Percentiles rank a stretch among this genome's conserved stretches.
Evolutionary conservation across 1,140 invertebrate species (phyloP).

Genomic region (Diploscapter pachys): DNA sequence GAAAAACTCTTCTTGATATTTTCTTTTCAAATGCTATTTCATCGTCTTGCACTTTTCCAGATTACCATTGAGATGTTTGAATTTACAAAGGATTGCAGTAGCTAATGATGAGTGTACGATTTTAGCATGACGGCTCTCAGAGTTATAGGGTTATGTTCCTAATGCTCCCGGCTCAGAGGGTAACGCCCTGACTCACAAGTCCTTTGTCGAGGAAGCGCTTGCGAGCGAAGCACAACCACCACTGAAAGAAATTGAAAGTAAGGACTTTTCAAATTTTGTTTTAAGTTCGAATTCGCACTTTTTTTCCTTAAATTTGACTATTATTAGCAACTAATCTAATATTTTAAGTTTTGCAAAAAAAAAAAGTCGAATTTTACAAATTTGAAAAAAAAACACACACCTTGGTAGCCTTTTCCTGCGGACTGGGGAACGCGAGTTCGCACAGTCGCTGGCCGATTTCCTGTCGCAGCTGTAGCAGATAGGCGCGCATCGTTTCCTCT

Average conservation of each 20-base stretch:
- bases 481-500: conserved; percentile 81
- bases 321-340: too few species aligned
- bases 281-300: too few species aligned
- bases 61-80: background rate
- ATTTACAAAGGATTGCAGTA: background rate
- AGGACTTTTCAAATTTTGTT: too few species aligned
- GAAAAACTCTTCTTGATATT: background rate
- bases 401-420: conserved; percentile 90
- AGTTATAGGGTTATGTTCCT: background rate
- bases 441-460: conserved; percentile 85
- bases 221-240: conserved; percentile 99
- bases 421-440: conserved; percentile 82
- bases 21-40: background rate
- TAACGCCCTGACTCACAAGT: conserved; percentile 68
- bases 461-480: conserved; percentile 87
- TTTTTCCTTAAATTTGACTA: too few species aligned
- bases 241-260: conserved; percentile 62
- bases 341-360: too few species aligned
- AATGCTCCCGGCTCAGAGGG: conserved; percentile 17
- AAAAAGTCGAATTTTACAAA: too few species aligned
- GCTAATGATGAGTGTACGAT: background rate
- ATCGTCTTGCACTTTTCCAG: background rate
- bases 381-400: conserved; percentile 41
- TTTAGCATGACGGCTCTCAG: background rate
- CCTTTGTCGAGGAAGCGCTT: conserved; percentile 99